phyloP scores from a whole-genome alignment of 2,797 vertebrate species.

The Apogon talboti region DNA sequence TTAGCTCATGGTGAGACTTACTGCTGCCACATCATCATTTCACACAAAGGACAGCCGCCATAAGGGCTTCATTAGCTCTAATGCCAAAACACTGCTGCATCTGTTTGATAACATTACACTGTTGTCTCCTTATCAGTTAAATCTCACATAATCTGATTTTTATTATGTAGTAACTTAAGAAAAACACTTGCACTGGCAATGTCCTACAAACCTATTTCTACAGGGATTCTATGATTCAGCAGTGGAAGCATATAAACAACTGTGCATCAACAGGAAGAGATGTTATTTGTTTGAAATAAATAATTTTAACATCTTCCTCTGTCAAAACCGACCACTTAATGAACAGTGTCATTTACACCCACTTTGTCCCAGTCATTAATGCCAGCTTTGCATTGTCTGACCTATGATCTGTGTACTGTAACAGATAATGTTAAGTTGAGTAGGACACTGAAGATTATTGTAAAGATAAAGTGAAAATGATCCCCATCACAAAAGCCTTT shows the following conservation, averaged over 20 bases:
- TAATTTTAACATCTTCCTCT: constrained; percentile 66
- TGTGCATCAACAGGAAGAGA: constrained; percentile 63
- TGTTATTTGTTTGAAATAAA: constrained; percentile 77
- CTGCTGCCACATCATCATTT: constrained; percentile 56
- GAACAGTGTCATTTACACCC: constrained; percentile 50
- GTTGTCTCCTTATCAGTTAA: constrained; percentile 3
- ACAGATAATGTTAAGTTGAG: constrained; percentile 2
- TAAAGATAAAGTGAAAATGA: constrained; percentile 44
- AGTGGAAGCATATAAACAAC: constrained; percentile 10
- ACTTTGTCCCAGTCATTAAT: constrained; percentile 18
- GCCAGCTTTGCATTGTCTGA: too few species aligned
- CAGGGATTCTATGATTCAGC: too few species aligned
- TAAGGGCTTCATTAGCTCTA: constrained; percentile 50
- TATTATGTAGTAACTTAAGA: too few species aligned
- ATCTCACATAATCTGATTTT: constrained; percentile 9
- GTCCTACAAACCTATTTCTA: too few species aligned
- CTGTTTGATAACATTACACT: neutral
- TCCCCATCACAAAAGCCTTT: constrained; percentile 74
- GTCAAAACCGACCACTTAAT: constrained; percentile 64
- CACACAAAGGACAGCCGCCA: constrained; percentile 62
- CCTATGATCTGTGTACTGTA: too few species aligned
- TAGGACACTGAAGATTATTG: constrained; percentile 25
- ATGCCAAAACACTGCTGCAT: constrained; percentile 35
- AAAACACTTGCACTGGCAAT: too few species aligned
- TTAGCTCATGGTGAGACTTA: constrained; percentile 62